Evolutionary conservation across 2,888 invertebrate species (phyloP), one percentile per base, ranked within the genome.

Genomic region (Nasonovia ribisnigri): DNA sequence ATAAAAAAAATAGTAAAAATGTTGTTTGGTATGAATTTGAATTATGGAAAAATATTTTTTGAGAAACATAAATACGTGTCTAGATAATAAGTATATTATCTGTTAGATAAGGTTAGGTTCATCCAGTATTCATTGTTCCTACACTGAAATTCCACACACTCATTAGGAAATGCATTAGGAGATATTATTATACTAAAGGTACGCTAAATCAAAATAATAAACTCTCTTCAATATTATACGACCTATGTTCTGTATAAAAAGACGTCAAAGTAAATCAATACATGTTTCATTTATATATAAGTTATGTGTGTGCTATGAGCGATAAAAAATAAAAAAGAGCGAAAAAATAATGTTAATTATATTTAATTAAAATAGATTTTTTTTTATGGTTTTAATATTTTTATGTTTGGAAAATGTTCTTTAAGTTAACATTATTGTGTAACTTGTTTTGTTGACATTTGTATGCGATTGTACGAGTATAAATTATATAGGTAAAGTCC

Each of bases 381-480:
- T 90, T 48, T 67, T 6, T 48, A 29, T 16, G n/a, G 8, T n/a
- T n/a, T 60, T 46, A 46, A 20, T 60, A 60, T 60, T 29, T 13
- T 67, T 51, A 48, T 77, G 77, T 88, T 54, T 51, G 29, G 8
- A 36, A 46, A 89, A 29, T 36, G 54, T 48, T 67, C n/a, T 90
- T 67, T 67, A 90, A 57, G 29, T 36, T 67, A 46, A 67, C 11
- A n/a, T 51, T 90, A 26, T 90, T 90, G 26, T 84, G 26, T 84
- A 77, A 84, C 48, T 90, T 26, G 13, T 90, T 90, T 90, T 90
- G 77, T 67, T 90, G 36, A 84, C 48, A 48, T 77, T 77, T 48
- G 36, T 51, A 84, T 77, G 77, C 67, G 60, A 90, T 48, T 36
- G 48, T 48, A 90, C 77, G 20, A 77, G 36, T 8, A 36, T 26